Base-by-base conservation (phyloP, 2,113 vertebrate genomes). In the Sitta europaea region DNA sequence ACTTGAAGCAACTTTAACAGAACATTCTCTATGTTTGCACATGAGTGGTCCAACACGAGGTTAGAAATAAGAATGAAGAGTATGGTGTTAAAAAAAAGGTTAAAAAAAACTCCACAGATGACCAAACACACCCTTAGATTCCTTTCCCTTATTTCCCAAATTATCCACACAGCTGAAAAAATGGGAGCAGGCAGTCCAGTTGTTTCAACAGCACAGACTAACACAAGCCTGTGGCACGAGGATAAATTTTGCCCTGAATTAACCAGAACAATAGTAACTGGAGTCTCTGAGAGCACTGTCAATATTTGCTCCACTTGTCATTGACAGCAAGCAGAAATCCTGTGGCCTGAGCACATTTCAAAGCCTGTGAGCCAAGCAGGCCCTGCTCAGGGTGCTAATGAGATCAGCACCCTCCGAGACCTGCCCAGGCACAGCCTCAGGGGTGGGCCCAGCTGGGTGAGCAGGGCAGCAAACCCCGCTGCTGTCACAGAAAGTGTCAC, bases 221-320 rank as follows among this genome's bases (percentile, higher is more conserved):
- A 65, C 73, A 22, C 0, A 4, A 68, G 66, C 21, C 80, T 65
- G 76, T 65, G 77, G 87, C 81, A 88, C 6, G 2, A 85, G 91
- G 91, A 95, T 91, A 90, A 93, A 90, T 95, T 90, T 61, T 70
- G 51, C 90, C 95, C 90, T 82, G 83, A 95, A 95, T 95, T 94
- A 95, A 95, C 95, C 89, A 42, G 20, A 94, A 91, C 96, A 92
- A 85, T 55, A 84, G 91, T 67, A 95, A 94, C 80, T 40, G n/a
- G 76, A 92, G 86, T 95, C 76, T 95, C 65, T 81, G 86, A 95
- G 95, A 96, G 80, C 93, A 92, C 75, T 92, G 89, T 96, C 94
- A 96, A 96, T 96, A 94, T 95, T 95, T 97, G 93, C 89, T 95
- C 91, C 89, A 50, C 89, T 94, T 92, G 89, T 61, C 94, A 91